phyloP scores from a whole-genome alignment of 2,888 invertebrate species.

The Athalia rosae region DNA sequence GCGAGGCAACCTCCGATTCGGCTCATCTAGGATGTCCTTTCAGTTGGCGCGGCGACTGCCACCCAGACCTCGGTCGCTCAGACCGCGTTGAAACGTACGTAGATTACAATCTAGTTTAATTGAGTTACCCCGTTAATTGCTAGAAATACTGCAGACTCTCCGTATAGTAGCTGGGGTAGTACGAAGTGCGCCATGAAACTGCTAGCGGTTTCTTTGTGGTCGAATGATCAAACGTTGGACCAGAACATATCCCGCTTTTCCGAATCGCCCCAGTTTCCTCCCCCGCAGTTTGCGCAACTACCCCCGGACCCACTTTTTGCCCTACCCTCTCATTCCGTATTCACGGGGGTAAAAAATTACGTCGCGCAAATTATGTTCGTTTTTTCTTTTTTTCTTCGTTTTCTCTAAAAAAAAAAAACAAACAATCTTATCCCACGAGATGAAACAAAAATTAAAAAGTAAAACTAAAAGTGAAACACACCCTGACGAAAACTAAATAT shows the following conservation, averaged over 20 bases:
- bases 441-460: no score
- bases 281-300: no score
- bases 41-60: background rate
- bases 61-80: background rate
- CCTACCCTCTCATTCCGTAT: no score
- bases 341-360: background rate
- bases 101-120: conserved; percentile 70
- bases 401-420: background rate
- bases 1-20: conserved; percentile 60
- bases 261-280: background rate
- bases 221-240: conserved; percentile 22
- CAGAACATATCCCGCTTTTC: background rate
- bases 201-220: conserved; percentile 10
- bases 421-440: no score
- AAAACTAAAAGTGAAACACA: no score
- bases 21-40: conserved; percentile 25
- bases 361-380: background rate
- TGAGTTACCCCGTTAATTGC: conserved; percentile 64
- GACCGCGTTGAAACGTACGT: conserved; percentile 46
- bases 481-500: no score
- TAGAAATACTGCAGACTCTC: conserved; percentile 51
- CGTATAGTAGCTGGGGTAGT: background rate
- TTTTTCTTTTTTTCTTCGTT: background rate
- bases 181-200: background rate
- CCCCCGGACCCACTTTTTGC: no score